Percentiles rank a stretch among this genome's conserved stretches.
phyloP scores from a whole-genome alignment of 2,113 vertebrate genomes.

The Hemiscyllium ocellatum region DNA sequence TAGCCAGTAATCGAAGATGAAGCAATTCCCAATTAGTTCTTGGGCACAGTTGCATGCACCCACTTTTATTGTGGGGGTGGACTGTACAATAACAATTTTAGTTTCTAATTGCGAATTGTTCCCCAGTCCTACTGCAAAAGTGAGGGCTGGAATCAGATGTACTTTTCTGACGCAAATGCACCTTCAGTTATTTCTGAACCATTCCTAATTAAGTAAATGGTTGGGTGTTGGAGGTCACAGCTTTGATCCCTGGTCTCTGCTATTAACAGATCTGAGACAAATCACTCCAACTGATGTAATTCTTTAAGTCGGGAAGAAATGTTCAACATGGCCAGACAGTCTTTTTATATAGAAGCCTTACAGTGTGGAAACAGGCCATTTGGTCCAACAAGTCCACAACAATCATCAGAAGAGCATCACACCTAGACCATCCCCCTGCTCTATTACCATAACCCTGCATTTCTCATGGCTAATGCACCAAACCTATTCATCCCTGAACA shows the following conservation, averaged over 20 bases:
- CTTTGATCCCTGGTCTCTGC: background rate
- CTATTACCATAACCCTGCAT: too few relatives aligned
- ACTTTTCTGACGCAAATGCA: background rate
- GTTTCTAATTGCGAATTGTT: background rate
- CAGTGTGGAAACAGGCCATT: too few relatives aligned
- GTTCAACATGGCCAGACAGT: background rate
- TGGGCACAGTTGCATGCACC: background rate
- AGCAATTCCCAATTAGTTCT: background rate
- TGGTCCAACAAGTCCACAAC: too few relatives aligned
- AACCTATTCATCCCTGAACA: too few relatives aligned
- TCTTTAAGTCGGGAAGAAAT: background rate
- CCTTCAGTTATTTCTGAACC: background rate
- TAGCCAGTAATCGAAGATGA: background rate
- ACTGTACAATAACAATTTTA: background rate
- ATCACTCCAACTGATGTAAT: background rate
- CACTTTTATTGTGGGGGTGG: background rate
- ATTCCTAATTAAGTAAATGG: background rate
- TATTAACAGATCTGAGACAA: background rate
- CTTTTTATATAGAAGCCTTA: too few relatives aligned
- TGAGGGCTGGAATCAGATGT: background rate
- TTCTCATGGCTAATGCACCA: too few relatives aligned
- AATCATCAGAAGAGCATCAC: too few relatives aligned
- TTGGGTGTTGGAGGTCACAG: background rate
- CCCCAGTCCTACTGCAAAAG: background rate
- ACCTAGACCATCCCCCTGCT: too few relatives aligned